phyloP scores from a whole-genome alignment of 2,888 invertebrate species.

The Sympetrum striolatum region DNA sequence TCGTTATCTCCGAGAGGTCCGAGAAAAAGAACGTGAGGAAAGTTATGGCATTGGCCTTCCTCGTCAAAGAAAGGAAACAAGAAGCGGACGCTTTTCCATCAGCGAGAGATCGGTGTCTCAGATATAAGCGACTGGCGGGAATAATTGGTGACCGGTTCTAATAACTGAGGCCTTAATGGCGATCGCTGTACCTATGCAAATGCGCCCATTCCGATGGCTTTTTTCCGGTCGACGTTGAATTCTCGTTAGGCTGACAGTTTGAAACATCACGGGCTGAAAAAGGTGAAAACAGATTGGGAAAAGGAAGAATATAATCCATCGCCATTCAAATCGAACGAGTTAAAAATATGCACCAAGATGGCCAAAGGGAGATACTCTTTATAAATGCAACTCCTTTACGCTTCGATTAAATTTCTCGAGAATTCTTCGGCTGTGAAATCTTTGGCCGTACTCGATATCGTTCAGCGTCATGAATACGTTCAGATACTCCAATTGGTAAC shows the following conservation, averaged over 20 bases:
- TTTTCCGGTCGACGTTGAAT: background rate
- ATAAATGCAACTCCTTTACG: background rate
- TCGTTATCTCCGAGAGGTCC: background rate
- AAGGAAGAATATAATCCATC: background rate
- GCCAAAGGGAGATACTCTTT: background rate
- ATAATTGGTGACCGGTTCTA: constrained; percentile 44
- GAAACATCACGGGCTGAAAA: background rate
- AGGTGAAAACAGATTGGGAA: background rate
- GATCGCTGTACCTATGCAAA: constrained; percentile 14
- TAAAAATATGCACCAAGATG: background rate
- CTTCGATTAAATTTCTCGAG: constrained; percentile 17
- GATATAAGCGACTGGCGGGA: background rate
- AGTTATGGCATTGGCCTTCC: constrained; percentile 16
- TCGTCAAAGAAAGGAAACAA: background rate
- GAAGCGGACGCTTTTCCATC: background rate
- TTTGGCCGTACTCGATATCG: background rate
- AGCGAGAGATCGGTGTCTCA: constrained; percentile 6
- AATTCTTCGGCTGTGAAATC: background rate
- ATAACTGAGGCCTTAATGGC: constrained; percentile 3
- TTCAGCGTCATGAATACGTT: background rate
- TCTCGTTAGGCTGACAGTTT: constrained; percentile 23
- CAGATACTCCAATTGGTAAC: too few relatives aligned
- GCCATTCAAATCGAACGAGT: background rate
- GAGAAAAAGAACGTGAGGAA: constrained; percentile 10
- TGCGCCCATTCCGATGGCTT: background rate